These are phyloP conservation scores for Pangasius sanitwongsei DNA, from an alignment of 2,797 vertebrate genomes.

Conservation along the genomic window DNA sequence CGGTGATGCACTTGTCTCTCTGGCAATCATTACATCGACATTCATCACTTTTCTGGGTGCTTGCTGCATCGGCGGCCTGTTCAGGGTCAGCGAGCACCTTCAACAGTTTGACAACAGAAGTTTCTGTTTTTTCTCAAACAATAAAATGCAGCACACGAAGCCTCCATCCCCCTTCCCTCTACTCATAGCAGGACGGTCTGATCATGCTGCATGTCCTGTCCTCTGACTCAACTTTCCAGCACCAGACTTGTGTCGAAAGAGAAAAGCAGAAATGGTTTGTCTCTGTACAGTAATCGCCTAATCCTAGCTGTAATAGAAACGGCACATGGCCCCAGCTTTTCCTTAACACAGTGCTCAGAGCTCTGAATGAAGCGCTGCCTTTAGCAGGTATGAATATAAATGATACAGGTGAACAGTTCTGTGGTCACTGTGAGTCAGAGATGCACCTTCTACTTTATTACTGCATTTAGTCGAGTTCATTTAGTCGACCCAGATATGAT, in stretches of 20 bases:
- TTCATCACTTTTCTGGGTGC: conserved; percentile 71
- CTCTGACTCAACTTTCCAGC: not conserved
- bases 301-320: not conserved
- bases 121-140: conserved; percentile 70
- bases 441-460: not conserved
- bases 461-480: not conserved
- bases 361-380: too few relatives aligned
- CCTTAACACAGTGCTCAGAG: not conserved
- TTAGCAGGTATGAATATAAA: not conserved
- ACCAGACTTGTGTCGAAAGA: not conserved
- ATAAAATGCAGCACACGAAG: conserved; percentile 69
- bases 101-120: conserved; percentile 70
- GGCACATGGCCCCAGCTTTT: not conserved
- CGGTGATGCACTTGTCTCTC: conserved; percentile 44
- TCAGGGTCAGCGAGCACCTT: conserved; percentile 76
- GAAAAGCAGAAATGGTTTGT: not conserved
- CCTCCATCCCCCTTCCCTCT: not conserved
- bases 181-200: conserved; percentile 4
- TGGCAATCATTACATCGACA: conserved; percentile 52
- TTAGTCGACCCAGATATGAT: not conserved
- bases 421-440: not conserved
- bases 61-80: conserved; percentile 61
- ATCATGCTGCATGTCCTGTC: conserved; percentile 15
- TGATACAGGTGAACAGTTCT: not conserved
- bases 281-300: not conserved